phyloP scores from a whole-genome alignment of 1,140 invertebrate species.

The Drosophila bifasciata region DNA sequence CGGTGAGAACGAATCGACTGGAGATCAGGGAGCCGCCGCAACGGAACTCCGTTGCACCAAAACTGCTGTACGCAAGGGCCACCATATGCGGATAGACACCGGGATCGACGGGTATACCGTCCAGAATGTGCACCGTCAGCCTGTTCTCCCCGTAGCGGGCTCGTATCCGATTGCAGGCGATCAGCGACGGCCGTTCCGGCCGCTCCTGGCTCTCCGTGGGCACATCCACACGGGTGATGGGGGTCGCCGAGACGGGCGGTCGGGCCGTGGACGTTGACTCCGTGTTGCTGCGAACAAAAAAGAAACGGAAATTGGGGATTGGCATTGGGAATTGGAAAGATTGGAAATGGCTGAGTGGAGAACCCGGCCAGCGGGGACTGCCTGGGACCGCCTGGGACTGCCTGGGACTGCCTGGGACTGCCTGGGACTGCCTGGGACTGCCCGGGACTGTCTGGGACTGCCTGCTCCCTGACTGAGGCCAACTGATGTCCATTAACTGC shows the following conservation, averaged over 20 bases:
- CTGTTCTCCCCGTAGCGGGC: background rate
- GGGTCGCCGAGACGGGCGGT: background rate
- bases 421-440: too few species aligned
- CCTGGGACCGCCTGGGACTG: too few species aligned
- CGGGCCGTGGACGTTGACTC: too few species aligned
- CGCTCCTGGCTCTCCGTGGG: slow-evolving; percentile 3
- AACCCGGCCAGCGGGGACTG: too few species aligned
- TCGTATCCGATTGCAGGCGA: slow-evolving; percentile 52
- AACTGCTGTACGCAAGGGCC: slow-evolving; percentile 55
- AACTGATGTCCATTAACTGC: slow-evolving; percentile 45
- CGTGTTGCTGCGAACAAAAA: too few species aligned
- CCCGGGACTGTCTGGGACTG: too few species aligned
- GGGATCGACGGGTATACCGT: slow-evolving; percentile 53
- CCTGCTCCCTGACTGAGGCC: slow-evolving; percentile 48
- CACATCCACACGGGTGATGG: slow-evolving; percentile 20
- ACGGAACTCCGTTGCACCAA: slow-evolving; percentile 67
- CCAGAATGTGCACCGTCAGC: slow-evolving; percentile 64
- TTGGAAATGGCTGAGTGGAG: slow-evolving; percentile 23
- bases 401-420: too few species aligned
- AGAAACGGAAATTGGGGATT: too few species aligned
- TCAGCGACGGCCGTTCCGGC: slow-evolving; percentile 15
- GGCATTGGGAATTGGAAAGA: too few species aligned
- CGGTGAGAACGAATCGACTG: slow-evolving; percentile 86
- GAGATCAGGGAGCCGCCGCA: slow-evolving; percentile 85
- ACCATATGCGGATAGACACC: slow-evolving; percentile 80